phyloP scores from a whole-genome alignment of 1,140 invertebrate species.

The Dinothrombium tinctorium region DNA sequence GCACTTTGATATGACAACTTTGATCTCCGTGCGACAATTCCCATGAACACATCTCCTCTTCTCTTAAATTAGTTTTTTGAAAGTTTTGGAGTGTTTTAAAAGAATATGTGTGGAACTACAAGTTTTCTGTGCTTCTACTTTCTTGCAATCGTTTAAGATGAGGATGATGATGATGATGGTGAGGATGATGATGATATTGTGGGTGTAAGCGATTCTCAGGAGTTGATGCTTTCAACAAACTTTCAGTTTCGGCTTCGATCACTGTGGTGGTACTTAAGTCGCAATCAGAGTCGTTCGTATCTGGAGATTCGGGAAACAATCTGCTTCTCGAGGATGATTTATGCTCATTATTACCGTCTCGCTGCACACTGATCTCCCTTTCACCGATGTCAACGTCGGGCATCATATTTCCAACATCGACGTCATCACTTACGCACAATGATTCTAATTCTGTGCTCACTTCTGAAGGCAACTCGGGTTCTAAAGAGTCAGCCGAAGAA shows the following conservation, averaged over 20 bases:
- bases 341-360: background rate
- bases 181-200: constrained; percentile 18
- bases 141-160: too few relatives aligned
- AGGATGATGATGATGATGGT: constrained; percentile 9
- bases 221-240: constrained; percentile 21
- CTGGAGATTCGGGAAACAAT: background rate
- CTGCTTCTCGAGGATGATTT: background rate
- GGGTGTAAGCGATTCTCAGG: constrained; percentile 23
- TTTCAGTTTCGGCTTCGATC: constrained; percentile 9
- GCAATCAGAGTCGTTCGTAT: constrained; percentile 11
- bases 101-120: too few relatives aligned
- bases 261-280: constrained; percentile 14
- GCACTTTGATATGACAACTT: too few relatives aligned
- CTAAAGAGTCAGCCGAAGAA: constrained; percentile 9
- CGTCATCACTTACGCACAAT: constrained; percentile 7
- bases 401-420: background rate
- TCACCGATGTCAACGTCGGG: background rate
- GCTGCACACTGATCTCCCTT: background rate
- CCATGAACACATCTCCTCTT: too few relatives aligned
- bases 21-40: too few relatives aligned
- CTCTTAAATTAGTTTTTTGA: too few relatives aligned
- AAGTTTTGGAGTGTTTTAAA: too few relatives aligned
- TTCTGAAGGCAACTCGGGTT: constrained; percentile 6
- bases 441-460: constrained; percentile 10
- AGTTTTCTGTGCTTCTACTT: too few relatives aligned